phyloP scores from a whole-genome alignment of 2,797 vertebrate species.

The Onychomys torridus region DNA sequence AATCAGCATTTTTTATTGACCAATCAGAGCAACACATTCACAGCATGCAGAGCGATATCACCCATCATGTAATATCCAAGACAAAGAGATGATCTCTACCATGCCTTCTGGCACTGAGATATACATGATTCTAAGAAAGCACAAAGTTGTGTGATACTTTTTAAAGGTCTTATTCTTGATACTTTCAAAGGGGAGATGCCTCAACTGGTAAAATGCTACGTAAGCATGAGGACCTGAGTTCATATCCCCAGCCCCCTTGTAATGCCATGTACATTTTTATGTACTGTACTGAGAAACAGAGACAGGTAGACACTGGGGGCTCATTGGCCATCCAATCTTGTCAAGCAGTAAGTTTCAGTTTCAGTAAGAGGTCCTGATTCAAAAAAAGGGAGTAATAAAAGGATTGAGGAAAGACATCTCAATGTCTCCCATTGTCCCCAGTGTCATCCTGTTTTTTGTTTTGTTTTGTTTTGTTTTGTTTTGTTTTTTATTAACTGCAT shows the following conservation, averaged over 20 bases:
- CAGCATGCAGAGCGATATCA: no score
- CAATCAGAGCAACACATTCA: no score
- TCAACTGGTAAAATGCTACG: neutral
- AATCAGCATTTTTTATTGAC: no score
- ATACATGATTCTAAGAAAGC: neutral
- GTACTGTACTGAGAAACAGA: neutral
- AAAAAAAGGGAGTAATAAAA: neutral
- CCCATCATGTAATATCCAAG: neutral
- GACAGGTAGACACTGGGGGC: no score
- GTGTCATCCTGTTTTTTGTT: neutral
- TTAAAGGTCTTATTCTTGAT: neutral
- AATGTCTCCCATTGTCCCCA: neutral
- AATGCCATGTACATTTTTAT: neutral
- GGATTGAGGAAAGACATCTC: neutral
- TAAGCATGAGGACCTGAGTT: neutral
- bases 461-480: neutral
- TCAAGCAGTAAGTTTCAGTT: neutral
- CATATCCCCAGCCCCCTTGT: neutral
- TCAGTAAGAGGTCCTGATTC: neutral
- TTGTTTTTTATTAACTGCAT: neutral
- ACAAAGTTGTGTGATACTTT: neutral
- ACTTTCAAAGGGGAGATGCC: neutral
- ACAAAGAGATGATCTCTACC: neutral
- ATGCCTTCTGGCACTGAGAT: neutral
- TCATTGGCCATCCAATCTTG: neutral